Evolutionary conservation across 1,140 invertebrate genomes (phyloP).

Genomic region (Saccostrea echinata): DNA sequence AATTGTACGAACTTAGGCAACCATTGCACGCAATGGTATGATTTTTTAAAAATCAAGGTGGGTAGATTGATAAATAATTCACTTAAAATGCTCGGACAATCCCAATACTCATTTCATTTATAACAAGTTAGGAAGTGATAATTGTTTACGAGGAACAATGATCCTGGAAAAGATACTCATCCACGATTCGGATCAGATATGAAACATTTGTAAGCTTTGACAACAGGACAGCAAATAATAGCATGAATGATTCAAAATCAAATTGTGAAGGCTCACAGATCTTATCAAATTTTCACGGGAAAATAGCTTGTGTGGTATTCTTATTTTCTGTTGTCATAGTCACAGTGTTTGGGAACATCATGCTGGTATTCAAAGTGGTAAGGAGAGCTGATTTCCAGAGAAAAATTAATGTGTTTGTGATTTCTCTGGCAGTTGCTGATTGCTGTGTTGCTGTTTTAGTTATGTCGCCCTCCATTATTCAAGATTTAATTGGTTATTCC

Average conservation of each 20-base stretch:
- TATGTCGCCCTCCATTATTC: slow-evolving; percentile 84
- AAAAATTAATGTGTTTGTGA: slow-evolving; percentile 95
- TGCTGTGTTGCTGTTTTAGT: slow-evolving; percentile 89
- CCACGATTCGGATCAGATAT: too few species aligned
- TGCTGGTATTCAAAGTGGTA: slow-evolving; percentile 94
- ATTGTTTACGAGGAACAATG: too few species aligned
- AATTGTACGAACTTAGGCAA: too few species aligned
- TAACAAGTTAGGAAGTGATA: too few species aligned
- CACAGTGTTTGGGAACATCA: slow-evolving; percentile 86
- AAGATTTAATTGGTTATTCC: slow-evolving; percentile 83
- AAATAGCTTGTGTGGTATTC: slow-evolving; percentile 34
- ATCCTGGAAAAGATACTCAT: too few species aligned
- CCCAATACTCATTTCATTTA: too few species aligned
- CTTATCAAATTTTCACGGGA: not conserved
- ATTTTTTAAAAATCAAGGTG: too few species aligned
- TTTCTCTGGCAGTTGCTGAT: slow-evolving; percentile 95
- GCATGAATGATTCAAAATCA: not conserved
- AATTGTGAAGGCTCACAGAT: not conserved
- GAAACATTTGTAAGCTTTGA: not conserved
- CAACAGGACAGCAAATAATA: not conserved
- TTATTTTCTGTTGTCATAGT: slow-evolving; percentile 47
- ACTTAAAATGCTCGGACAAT: too few species aligned
- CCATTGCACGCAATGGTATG: too few species aligned
- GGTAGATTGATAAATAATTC: too few species aligned
- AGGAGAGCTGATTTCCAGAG: slow-evolving; percentile 83